Percentiles rank a stretch among this genome's conserved stretches.
Evolutionary conservation across 2,888 invertebrate genomes (phyloP).

Genomic region (Seira ritae): DNA sequence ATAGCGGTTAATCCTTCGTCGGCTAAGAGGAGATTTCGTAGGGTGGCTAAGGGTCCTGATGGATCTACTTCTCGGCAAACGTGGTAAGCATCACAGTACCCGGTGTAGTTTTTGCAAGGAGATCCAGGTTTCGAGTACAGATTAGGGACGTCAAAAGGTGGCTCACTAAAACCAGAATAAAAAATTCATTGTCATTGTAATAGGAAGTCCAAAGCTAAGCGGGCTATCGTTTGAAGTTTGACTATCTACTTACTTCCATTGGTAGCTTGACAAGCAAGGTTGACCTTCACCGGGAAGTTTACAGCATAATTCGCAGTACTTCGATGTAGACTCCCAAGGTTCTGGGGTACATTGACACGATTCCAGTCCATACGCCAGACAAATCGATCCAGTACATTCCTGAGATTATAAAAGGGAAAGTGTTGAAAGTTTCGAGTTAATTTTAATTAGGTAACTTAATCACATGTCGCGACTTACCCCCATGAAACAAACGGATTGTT

Average conservation of each 20-base stretch:
- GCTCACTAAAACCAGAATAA: conserved; percentile 76
- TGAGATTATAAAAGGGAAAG: conserved; percentile 74
- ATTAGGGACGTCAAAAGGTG: conserved; percentile 93
- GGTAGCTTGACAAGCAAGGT: conserved; percentile 91
- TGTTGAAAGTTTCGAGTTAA: too few relatives aligned
- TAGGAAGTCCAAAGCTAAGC: too few relatives aligned
- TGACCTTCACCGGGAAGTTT: conserved; percentile 88
- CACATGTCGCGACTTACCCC: conserved; percentile 83
- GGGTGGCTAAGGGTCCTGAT: conserved; percentile 92
- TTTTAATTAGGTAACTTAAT: neutral
- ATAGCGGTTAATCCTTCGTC: conserved; percentile 94
- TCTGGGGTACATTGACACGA: conserved; percentile 95
- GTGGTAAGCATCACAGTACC: conserved; percentile 82
- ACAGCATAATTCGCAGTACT: conserved; percentile 95
- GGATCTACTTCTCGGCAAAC: conserved; percentile 92
- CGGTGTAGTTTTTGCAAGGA: conserved; percentile 95
- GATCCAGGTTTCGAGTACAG: conserved; percentile 96
- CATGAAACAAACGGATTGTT: conserved; percentile 97
- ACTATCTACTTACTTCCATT: conserved; percentile 82
- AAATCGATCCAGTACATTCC: conserved; percentile 99
- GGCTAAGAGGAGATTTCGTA: conserved; percentile 89
- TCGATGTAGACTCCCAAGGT: conserved; percentile 86
- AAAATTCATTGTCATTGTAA: too few relatives aligned
- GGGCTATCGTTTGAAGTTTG: conserved; percentile 60
- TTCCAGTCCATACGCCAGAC: conserved; percentile 95